These are phyloP conservation scores for Melanocharis versteri DNA, from an alignment of 2,113 vertebrate species.

Conservation along the genomic window DNA sequence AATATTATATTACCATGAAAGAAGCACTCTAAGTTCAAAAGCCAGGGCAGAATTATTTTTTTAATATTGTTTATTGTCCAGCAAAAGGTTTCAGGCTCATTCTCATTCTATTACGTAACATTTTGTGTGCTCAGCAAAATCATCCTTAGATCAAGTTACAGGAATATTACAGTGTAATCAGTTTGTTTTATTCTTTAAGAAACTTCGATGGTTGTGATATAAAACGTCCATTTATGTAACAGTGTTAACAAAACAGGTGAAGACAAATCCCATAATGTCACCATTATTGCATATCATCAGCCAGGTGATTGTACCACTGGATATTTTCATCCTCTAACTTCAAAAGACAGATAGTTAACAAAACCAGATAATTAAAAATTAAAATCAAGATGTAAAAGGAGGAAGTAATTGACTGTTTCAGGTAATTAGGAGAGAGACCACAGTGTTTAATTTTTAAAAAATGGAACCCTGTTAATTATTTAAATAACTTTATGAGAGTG, in stretches of 20 bases:
- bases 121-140: not conserved
- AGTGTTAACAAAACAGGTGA: not conserved
- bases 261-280: not conserved
- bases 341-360: not conserved
- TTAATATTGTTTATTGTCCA: not conserved
- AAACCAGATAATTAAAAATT: not conserved
- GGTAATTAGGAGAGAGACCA: not conserved
- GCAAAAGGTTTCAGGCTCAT: not conserved
- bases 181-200: not conserved
- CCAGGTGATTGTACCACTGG: not conserved
- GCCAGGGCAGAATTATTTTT: not conserved
- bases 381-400: not conserved
- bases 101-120: not conserved
- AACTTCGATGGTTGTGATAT: not conserved
- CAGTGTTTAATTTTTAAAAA: not conserved
- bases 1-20: not conserved
- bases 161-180: not conserved
- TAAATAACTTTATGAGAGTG: not conserved
- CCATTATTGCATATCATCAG: not conserved
- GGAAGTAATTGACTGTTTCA: not conserved
- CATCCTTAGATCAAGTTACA: not conserved
- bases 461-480: not conserved
- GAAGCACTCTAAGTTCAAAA: not conserved
- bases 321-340: not conserved
- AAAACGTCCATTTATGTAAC: not conserved